Conservation (phyloP, 2,113 vertebrate genomes). For the Oreochromis aureus region DNA sequence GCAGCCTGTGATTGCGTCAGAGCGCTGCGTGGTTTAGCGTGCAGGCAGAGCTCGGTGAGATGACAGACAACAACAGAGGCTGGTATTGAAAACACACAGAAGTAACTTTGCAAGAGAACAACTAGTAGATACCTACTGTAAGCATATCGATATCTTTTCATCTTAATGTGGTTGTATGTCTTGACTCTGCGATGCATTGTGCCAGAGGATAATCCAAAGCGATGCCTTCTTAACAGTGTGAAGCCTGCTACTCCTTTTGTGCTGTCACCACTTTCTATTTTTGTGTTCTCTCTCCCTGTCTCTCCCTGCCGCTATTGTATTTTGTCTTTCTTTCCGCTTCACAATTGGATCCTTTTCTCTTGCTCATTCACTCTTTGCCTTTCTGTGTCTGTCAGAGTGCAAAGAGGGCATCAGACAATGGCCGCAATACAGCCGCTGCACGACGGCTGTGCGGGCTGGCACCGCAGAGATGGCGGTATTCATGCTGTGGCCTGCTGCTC, state of each 20-base stretch:
- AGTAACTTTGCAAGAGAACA: not conserved
- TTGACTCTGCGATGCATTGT: slow-evolving; percentile 45
- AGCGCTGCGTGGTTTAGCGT: not conserved
- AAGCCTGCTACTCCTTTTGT: slow-evolving; percentile 10
- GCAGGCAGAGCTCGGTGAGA: not conserved
- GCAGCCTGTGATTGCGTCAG: not conserved
- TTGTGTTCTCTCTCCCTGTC: slow-evolving; percentile 15
- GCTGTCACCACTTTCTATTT: slow-evolving; percentile 16
- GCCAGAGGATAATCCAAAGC: not conserved
- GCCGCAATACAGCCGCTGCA: slow-evolving; percentile 19
- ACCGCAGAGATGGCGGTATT: slow-evolving; percentile 28
- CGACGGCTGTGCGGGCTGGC: slow-evolving; percentile 50
- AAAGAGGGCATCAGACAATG: slow-evolving; percentile 57
- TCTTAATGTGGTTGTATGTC: slow-evolving; percentile 45
- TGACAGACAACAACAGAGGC: not conserved
- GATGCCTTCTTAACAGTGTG: not conserved
- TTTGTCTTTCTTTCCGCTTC: slow-evolving; percentile 23
- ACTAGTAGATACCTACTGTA: slow-evolving; percentile 51
- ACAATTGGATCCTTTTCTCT: slow-evolving; percentile 51
- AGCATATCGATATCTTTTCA: slow-evolving; percentile 31
- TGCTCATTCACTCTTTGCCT: slow-evolving; percentile 16
- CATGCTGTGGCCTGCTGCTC: not conserved
- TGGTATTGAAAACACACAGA: not conserved
- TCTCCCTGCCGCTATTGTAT: slow-evolving; percentile 52
- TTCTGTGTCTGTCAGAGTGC: slow-evolving; percentile 29